Conservation (phyloP, 2,113 vertebrate species). For the Acinonyx jubatus region DNA sequence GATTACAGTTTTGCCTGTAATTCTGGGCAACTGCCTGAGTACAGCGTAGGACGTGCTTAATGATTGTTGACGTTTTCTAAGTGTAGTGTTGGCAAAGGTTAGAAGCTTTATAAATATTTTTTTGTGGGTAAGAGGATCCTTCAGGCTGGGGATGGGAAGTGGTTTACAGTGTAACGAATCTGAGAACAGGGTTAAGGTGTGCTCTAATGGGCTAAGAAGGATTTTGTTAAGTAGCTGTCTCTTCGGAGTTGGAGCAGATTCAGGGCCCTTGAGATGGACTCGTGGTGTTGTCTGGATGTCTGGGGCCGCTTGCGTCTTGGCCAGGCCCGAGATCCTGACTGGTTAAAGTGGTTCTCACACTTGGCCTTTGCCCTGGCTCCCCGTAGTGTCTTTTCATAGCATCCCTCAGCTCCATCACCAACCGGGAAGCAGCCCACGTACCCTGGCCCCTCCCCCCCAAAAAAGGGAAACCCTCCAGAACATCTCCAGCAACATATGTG, state of each 20-base stretch:
- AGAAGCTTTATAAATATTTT: neutral
- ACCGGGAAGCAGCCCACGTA: neutral
- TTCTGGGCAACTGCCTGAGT: neutral
- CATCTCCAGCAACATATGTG: neutral
- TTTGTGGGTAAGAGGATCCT: conserved; percentile 19
- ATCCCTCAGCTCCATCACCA: neutral
- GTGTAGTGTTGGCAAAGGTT: neutral
- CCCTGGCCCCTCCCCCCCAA: neutral
- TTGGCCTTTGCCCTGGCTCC: neutral
- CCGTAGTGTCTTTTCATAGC: neutral
- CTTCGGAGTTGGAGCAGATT: neutral
- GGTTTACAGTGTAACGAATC: neutral
- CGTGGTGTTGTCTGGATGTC: neutral
- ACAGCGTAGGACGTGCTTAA: neutral
- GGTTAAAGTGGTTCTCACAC: neutral
- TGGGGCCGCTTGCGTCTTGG: neutral
- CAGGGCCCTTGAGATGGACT: neutral
- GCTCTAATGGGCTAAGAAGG: neutral
- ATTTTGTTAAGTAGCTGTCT: neutral
- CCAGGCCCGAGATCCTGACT: neutral
- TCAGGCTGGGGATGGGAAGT: neutral
- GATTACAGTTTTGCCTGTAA: conserved; percentile 1
- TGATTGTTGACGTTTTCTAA: conserved; percentile 15
- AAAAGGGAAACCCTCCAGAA: neutral
- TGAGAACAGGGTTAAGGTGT: neutral